Evolutionary conservation across 2,797 vertebrate species (phyloP).

Genomic region (Chelon labrosus): DNA sequence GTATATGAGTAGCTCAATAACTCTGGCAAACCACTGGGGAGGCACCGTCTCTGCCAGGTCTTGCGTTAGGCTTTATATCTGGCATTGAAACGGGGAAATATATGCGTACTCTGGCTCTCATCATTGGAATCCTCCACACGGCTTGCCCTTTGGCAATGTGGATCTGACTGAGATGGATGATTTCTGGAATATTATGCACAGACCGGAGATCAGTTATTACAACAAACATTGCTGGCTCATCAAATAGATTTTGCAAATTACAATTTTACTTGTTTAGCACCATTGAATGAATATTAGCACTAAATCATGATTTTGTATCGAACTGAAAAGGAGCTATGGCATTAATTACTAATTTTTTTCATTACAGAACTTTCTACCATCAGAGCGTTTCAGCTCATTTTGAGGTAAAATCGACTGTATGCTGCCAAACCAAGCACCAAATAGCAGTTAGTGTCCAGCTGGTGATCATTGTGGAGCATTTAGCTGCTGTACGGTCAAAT

Average conservation of each 20-base stretch:
- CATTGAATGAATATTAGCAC: neutral
- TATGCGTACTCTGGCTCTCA: slow-evolving; percentile 45
- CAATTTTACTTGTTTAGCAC: neutral
- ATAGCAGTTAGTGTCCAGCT: slow-evolving; percentile 17
- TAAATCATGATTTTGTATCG: too few relatives aligned
- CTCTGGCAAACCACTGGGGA: slow-evolving; percentile 45
- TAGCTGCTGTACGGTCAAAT: slow-evolving; percentile 21
- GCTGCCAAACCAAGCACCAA: neutral
- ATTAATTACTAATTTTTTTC: too few relatives aligned
- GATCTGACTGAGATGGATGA: slow-evolving; percentile 38
- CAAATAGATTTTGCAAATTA: neutral
- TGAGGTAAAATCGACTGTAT: slow-evolving; percentile 2
- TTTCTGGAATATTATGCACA: slow-evolving; percentile 12
- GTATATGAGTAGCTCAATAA: slow-evolving; percentile 56
- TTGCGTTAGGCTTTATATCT: slow-evolving; percentile 47
- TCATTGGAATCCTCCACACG: slow-evolving; percentile 11
- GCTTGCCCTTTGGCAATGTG: slow-evolving; percentile 29
- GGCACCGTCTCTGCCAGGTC: slow-evolving; percentile 31
- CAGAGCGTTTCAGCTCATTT: neutral
- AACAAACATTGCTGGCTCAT: slow-evolving; percentile 4
- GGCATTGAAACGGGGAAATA: slow-evolving; percentile 31
- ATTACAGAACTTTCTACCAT: neutral
- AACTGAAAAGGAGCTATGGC: too few relatives aligned
- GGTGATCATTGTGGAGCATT: slow-evolving; percentile 18
- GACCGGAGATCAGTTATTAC: slow-evolving; percentile 16